Percentiles rank a stretch among this genome's conserved stretches.
These are phyloP conservation scores for Prunella himalayana DNA, from an alignment of 2,113 vertebrate species.

Conservation along the genomic window DNA sequence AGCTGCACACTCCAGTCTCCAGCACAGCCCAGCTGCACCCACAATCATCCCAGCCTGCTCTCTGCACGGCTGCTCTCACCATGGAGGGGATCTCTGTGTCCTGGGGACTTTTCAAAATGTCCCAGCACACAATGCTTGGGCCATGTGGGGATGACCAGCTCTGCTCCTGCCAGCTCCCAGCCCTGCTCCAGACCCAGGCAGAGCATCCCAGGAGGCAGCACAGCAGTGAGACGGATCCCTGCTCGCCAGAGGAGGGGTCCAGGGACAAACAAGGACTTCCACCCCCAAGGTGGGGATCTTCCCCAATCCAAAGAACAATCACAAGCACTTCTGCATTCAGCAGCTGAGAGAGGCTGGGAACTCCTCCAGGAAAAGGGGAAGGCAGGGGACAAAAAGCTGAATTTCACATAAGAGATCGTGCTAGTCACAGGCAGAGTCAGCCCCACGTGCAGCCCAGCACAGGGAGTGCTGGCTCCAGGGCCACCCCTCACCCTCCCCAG, in stretches of 20 bases:
- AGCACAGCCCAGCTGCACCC: not conserved
- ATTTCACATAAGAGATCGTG: not conserved
- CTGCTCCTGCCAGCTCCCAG: not conserved
- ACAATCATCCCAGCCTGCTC: not conserved
- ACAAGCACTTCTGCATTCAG: not conserved
- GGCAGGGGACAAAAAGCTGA: not conserved
- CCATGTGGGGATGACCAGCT: not conserved
- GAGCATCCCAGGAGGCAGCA: not conserved
- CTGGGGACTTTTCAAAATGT: not conserved
- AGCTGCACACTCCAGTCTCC: not conserved
- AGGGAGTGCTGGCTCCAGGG: not conserved
- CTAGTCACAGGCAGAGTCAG: not conserved
- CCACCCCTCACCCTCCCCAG: not conserved
- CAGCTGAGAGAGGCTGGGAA: not conserved
- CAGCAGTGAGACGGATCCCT: rapidly evolving
- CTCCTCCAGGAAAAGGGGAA: not conserved
- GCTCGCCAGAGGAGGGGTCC: not conserved
- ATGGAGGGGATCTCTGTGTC: not conserved
- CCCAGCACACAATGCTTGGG: rapidly evolving
- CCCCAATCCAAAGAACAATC: not conserved
- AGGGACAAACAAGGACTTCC: not conserved
- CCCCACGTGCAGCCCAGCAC: not conserved
- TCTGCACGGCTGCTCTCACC: not conserved
- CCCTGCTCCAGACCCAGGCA: not conserved
- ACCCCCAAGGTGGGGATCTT: not conserved